These are phyloP conservation scores for Sphenopsis melanotis DNA, from an alignment of 2,797 vertebrate genomes.

Conservation along the genomic window DNA sequence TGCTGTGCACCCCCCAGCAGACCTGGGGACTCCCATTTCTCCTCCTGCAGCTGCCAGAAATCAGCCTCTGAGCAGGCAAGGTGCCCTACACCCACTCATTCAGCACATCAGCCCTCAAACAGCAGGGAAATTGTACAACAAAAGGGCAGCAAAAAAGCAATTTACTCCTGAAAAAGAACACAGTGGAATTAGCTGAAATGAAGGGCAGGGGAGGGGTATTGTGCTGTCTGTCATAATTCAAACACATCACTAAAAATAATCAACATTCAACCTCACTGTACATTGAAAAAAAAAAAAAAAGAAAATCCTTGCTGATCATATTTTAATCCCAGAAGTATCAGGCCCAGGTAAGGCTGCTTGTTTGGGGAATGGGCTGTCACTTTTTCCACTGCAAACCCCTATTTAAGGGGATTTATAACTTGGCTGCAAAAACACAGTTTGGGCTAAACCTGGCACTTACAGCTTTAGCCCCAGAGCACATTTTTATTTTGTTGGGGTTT, in stretches of 20 bases:
- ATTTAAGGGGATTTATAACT: constrained; percentile 67
- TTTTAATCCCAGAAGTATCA: constrained; percentile 66
- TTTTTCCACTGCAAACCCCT: constrained; percentile 68
- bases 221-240: not conserved
- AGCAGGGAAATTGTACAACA: not conserved
- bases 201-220: not conserved
- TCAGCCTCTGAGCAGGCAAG: not conserved
- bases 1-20: not conserved
- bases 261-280: constrained; percentile 17
- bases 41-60: not conserved
- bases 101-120: not conserved
- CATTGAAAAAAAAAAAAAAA: constrained; percentile 26
- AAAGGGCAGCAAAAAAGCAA: constrained; percentile 26
- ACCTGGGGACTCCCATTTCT: constrained; percentile 25
- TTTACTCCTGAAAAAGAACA: constrained; percentile 2
- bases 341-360: constrained; percentile 55
- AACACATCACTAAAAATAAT: constrained; percentile 35
- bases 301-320: constrained; percentile 46
- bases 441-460: constrained; percentile 53
- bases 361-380: constrained; percentile 49
- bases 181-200: not conserved
- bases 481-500: constrained; percentile 42
- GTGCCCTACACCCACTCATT: not conserved
- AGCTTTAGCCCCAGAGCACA: constrained; percentile 55
- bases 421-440: constrained; percentile 63